Evolutionary conservation across 2,113 vertebrate species (phyloP).

Genomic region (Phylloscopus trochilus): DNA sequence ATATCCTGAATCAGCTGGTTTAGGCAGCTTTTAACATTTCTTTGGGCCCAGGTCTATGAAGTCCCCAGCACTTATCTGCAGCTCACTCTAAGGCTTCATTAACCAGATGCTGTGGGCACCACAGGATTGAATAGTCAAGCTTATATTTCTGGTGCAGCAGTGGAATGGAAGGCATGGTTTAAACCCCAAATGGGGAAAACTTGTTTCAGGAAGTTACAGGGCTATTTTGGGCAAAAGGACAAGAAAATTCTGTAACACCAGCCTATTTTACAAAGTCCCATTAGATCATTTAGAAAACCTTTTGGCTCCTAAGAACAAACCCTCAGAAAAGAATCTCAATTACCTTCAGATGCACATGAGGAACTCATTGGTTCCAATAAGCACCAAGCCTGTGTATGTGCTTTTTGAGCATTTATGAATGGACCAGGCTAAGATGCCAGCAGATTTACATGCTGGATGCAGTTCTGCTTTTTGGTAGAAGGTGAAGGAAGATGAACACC

Average conservation of each 20-base stretch:
- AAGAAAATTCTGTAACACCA: not conserved
- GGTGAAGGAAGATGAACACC: not conserved
- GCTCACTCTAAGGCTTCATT: not conserved
- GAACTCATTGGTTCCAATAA: not conserved
- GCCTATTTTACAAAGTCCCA: not conserved
- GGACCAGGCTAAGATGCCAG: not conserved
- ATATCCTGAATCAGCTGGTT: not conserved
- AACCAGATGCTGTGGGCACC: not conserved
- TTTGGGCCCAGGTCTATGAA: not conserved
- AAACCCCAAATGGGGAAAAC: not conserved
- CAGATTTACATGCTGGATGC: not conserved
- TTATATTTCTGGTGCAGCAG: not conserved
- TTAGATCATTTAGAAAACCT: not conserved
- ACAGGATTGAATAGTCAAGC: not conserved
- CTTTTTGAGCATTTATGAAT: not conserved
- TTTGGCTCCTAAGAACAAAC: not conserved
- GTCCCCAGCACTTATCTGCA: not conserved
- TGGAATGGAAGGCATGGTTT: not conserved
- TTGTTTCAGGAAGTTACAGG: not conserved
- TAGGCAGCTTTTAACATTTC: not conserved
- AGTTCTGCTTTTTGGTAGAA: not conserved
- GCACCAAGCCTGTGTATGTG: not conserved
- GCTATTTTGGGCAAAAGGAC: not conserved
- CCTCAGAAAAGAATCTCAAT: not conserved
- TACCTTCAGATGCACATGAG: not conserved